phyloP scores from a whole-genome alignment of 2,113 vertebrate species.

The Dicerorhinus sumatrensis region DNA sequence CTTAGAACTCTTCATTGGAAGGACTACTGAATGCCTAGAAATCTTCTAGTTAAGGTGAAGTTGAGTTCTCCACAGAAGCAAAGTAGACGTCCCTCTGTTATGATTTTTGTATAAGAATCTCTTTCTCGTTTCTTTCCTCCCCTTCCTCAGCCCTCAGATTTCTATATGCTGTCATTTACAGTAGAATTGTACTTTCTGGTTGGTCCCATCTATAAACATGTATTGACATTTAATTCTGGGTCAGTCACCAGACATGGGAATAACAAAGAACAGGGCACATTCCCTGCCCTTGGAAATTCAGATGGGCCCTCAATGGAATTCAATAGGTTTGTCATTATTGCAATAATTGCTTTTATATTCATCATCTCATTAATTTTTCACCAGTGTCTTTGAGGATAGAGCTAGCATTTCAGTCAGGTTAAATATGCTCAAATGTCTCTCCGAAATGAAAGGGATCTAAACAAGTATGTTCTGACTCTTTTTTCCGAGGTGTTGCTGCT shows the following conservation, averaged over 20 bases:
- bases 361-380: constrained; percentile 26
- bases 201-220: neutral
- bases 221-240: neutral
- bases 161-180: neutral
- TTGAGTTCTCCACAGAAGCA: neutral
- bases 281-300: neutral
- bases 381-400: neutral
- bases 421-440: neutral
- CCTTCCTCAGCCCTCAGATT: neutral
- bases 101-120: neutral
- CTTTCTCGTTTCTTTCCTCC: neutral
- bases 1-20: neutral
- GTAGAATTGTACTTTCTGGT: neutral
- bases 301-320: neutral
- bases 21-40: neutral
- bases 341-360: neutral
- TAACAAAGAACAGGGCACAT: neutral
- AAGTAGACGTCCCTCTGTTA: neutral
- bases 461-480: neutral
- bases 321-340: neutral
- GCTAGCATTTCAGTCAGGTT: neutral
- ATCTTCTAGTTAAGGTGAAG: neutral
- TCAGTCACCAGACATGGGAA: neutral
- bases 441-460: neutral
- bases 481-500: neutral